phyloP scores from a whole-genome alignment of 1,140 invertebrate genomes.

The Bombus impatiens region DNA sequence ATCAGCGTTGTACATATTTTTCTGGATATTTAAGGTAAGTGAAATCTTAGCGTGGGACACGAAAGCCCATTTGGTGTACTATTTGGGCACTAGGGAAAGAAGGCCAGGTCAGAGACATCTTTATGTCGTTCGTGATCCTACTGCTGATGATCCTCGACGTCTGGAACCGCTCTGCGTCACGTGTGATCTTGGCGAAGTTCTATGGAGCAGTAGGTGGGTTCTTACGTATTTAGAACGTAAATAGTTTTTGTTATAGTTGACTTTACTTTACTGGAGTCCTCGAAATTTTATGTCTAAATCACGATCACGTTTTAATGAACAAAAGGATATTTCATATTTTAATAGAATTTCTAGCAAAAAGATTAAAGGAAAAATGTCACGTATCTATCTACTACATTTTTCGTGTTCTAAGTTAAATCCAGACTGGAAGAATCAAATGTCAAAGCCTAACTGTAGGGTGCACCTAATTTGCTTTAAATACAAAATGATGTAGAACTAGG shows the following conservation, averaged over 20 bases:
- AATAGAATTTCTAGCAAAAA: no score
- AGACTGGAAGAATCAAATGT: no score
- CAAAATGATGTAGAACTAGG: no score
- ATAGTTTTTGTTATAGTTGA: background rate
- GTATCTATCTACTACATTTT: no score
- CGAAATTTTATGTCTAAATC: no score
- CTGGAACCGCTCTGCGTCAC: constrained; percentile 91
- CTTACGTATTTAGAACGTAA: background rate
- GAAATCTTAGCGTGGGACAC: constrained; percentile 94
- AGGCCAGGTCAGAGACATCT: constrained; percentile 93
- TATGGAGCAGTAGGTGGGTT: constrained; percentile 87
- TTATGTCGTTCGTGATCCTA: constrained; percentile 88
- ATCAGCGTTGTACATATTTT: background rate
- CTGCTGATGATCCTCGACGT: constrained; percentile 87
- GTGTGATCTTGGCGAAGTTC: constrained; percentile 87
- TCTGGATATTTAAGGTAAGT: constrained; percentile 78
- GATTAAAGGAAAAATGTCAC: no score
- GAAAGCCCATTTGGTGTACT: constrained; percentile 91
- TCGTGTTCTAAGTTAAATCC: no score
- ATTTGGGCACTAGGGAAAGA: constrained; percentile 89
- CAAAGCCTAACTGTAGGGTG: no score
- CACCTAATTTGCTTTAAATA: no score
- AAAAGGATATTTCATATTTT: no score
- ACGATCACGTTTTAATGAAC: no score
- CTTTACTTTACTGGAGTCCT: background rate